These are phyloP conservation scores for Pocillopora damicornis DNA, from an alignment of 64 coral and sea anemone genomes.

Conservation along the genomic window DNA sequence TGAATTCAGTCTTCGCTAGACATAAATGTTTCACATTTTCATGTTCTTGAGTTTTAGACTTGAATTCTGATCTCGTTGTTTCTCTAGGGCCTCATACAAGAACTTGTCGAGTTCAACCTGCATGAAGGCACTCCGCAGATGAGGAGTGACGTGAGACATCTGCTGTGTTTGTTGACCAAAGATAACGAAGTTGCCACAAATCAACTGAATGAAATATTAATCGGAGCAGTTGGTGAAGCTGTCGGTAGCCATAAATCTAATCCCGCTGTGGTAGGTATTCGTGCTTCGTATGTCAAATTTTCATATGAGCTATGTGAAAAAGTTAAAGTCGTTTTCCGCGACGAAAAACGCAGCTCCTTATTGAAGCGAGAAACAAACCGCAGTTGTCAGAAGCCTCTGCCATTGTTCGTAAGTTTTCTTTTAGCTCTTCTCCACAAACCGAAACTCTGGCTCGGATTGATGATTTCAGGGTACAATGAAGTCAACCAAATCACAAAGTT, in stretches of 20 bases:
- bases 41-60: not conserved
- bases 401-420: too few relatives aligned
- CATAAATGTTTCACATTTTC: too few relatives aligned
- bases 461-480: not conserved
- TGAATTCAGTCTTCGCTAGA: too few relatives aligned
- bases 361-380: too few relatives aligned
- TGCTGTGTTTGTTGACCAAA: slow-evolving; percentile 91
- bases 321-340: too few relatives aligned
- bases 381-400: too few relatives aligned
- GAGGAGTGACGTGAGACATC: slow-evolving; percentile 88
- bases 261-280: slow-evolving; percentile 70
- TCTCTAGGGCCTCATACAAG: slow-evolving; percentile 81
- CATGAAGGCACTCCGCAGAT: slow-evolving; percentile 98
- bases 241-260: slow-evolving; percentile 85
- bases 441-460: too few relatives aligned
- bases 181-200: slow-evolving; percentile 83
- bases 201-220: slow-evolving; percentile 85
- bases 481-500: not conserved
- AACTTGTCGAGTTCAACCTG: slow-evolving; percentile 91
- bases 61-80: not conserved
- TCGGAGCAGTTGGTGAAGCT: slow-evolving; percentile 74
- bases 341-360: too few relatives aligned
- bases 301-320: too few relatives aligned
- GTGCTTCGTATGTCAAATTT: not conserved
- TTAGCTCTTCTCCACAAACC: too few relatives aligned